Percentiles rank a stretch among this genome's conserved stretches.
Evolutionary conservation across 2,797 vertebrate species (phyloP).

Genomic region (Mus minutoides): DNA sequence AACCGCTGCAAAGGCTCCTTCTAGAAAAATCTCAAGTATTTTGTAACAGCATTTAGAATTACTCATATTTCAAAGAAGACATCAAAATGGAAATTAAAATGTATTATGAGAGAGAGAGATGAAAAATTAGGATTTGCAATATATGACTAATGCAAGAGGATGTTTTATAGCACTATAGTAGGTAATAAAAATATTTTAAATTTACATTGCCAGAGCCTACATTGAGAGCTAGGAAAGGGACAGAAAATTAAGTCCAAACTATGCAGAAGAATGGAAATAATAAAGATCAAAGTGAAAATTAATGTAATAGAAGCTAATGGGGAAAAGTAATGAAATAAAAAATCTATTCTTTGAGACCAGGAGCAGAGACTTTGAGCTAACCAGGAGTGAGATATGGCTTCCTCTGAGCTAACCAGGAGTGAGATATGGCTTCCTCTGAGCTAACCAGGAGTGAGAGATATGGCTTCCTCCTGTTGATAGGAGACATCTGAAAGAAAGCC

Average conservation of each 20-base stretch:
- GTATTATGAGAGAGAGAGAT: slow-evolving; percentile 48
- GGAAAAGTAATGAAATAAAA: slow-evolving; percentile 20
- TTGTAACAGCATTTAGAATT: slow-evolving; percentile 36
- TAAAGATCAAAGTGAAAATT: slow-evolving; percentile 22
- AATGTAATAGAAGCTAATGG: slow-evolving; percentile 26
- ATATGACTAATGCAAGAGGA: neutral
- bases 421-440: neutral
- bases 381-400: neutral
- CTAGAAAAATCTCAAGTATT: slow-evolving; percentile 58
- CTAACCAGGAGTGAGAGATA: neutral
- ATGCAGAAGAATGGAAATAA: neutral
- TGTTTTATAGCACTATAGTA: slow-evolving; percentile 23
- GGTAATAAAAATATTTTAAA: slow-evolving; percentile 38
- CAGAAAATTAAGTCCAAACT: slow-evolving; percentile 34
- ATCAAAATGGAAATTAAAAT: slow-evolving; percentile 44
- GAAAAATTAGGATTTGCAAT: slow-evolving; percentile 10
- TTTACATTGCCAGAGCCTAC: neutral
- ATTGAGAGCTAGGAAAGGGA: slow-evolving; percentile 9
- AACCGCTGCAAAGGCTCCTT: slow-evolving; percentile 14
- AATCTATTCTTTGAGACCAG: neutral
- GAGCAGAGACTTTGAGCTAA: neutral
- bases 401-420: neutral
- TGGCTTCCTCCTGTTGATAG: neutral
- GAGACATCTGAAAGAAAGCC: neutral
- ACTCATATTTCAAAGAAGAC: neutral